These are phyloP conservation scores for Alouatta palliata DNA, from an alignment of 2,113 vertebrate genomes.

Conservation along the genomic window DNA sequence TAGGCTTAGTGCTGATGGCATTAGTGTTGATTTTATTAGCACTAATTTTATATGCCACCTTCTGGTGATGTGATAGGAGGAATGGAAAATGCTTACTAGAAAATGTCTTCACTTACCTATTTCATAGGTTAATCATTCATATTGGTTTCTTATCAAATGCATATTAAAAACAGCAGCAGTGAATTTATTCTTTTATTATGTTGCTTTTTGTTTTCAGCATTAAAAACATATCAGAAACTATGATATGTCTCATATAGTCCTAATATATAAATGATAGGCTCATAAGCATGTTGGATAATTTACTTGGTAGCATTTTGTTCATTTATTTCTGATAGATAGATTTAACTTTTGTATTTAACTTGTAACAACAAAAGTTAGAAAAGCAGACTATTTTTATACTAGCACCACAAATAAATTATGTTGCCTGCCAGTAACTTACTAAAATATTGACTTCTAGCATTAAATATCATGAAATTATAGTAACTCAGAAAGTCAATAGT, in stretches of 20 bases:
- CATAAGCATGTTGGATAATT: not conserved
- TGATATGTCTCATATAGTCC: not conserved
- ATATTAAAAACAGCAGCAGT: not conserved
- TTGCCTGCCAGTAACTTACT: not conserved
- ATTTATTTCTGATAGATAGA: conserved; percentile 11
- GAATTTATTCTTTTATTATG: conserved; percentile 22
- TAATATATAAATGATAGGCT: not conserved
- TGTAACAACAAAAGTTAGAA: not conserved
- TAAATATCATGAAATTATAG: not conserved
- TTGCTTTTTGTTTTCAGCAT: not conserved
- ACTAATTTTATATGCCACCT: not conserved
- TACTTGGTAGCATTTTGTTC: not conserved
- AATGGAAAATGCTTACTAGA: not conserved
- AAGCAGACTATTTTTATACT: not conserved
- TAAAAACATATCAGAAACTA: not conserved
- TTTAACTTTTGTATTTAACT: not conserved
- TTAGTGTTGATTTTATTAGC: not conserved
- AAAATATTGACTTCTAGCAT: not conserved
- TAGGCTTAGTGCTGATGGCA: not conserved
- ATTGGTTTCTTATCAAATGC: conserved; percentile 12
- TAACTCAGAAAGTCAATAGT: not conserved
- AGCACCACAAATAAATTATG: not conserved
- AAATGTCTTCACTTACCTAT: not conserved
- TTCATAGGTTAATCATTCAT: not conserved
- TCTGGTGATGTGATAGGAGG: not conserved